Conservation (phyloP, 2,888 invertebrate genomes). For the Muscina levida region DNA sequence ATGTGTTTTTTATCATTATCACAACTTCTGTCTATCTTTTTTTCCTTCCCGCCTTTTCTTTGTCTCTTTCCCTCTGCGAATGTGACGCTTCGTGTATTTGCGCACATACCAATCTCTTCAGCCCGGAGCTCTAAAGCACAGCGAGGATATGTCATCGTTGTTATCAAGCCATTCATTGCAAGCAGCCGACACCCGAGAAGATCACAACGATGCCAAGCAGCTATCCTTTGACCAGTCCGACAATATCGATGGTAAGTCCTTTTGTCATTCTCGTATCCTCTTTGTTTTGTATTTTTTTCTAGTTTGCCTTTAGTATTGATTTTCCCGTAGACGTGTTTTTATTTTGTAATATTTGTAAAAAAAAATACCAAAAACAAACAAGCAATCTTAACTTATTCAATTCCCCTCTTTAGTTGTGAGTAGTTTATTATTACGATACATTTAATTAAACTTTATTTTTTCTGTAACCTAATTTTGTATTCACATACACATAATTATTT, state of each 20-base stretch:
- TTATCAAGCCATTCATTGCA: slow-evolving; percentile 83
- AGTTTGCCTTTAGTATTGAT: slow-evolving; percentile 57
- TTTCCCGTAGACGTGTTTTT: slow-evolving; percentile 50
- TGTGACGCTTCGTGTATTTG: background rate
- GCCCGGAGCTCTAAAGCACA: slow-evolving; percentile 77
- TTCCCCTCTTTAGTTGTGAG: slow-evolving; percentile 28
- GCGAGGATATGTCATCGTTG: slow-evolving; percentile 84
- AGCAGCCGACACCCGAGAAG: slow-evolving; percentile 81
- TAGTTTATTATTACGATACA: slow-evolving; percentile 48
- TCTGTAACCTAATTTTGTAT: slow-evolving; percentile 43
- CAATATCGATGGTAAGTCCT: slow-evolving; percentile 87
- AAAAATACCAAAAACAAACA: slow-evolving; percentile 29
- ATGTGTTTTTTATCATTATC: slow-evolving; percentile 4
- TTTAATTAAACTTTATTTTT: slow-evolving; percentile 25
- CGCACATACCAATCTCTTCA: slow-evolving; percentile 38
- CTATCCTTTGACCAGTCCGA: slow-evolving; percentile 86
- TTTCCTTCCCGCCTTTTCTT: slow-evolving; percentile 28
- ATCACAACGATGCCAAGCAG: slow-evolving; percentile 81
- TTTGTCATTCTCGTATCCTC: slow-evolving; percentile 5
- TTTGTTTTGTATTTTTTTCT: slow-evolving; percentile 21
- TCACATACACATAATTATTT: slow-evolving; percentile 8
- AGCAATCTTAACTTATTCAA: slow-evolving; percentile 22
- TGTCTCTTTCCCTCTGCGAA: background rate
- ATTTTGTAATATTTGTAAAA: slow-evolving; percentile 41
- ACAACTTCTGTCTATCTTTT: slow-evolving; percentile 5